Evolutionary conservation across 2,888 invertebrate genomes (phyloP), one percentile per base, ranked within the genome.

Genomic region (Netelia virgata): DNA sequence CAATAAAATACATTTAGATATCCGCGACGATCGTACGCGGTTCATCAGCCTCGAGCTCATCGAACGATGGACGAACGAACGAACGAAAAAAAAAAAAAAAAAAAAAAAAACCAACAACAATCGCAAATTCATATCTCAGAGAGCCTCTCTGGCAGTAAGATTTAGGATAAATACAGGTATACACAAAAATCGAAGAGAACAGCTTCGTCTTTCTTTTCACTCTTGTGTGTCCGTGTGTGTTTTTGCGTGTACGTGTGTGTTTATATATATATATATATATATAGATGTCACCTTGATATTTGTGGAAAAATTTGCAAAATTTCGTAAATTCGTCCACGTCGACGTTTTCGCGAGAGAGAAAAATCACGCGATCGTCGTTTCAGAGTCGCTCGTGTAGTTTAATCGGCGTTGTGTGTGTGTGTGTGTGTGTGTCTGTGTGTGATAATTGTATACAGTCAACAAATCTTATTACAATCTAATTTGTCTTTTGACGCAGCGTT

Each of bases 401-500:
- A 55, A 55, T 55, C 55, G 55, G 11, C 2, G 47, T 20, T 76
- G 28, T 47, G 10, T 41, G 23, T 63, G 10, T 55, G 16, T 70
- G 28, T 18, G 50, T 28, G 28, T 61, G 47, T 63, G 8, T 53
- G 70, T 20, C 50, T 75, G 41, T 47, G 82, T 85, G 82, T 82
- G 82, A 85, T 79, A 82, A 85, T 85, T 92, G 91, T 93, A 92
- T 91, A 92, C 93, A 93, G 91, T 93, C 91, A 93, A 93, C 92
- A 93, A 92, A 92, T 91, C 91, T 93, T 92, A 91, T 90, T 89
- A 89, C 86, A 89, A 91, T 90, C 92, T 92, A 92, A 91, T 91
- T 93, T 92, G 92, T 93, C 91, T 92, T 93, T 92, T 91, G 92
- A 93, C 93, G 92, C 92, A 93, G 93, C 93, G 91, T 92, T 92